Conservation (phyloP, 2,113 vertebrate species). For the Phalacrocorax brasilianus region DNA sequence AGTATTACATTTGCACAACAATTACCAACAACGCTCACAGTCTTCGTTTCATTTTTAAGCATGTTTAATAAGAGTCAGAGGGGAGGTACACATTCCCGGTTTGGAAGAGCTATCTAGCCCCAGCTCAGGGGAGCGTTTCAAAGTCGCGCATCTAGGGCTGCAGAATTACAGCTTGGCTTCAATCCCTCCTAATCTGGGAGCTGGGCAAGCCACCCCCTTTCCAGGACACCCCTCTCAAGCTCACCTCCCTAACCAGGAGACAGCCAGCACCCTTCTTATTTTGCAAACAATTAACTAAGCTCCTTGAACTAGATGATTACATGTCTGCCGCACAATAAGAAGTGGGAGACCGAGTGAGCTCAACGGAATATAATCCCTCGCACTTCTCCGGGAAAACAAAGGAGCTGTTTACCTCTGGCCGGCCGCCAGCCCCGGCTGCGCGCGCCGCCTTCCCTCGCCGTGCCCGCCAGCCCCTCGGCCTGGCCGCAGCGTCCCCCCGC, state of each 20-base stretch:
- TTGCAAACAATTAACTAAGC: conserved; percentile 8
- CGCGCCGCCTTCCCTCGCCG: background rate
- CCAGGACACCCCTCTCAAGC: background rate
- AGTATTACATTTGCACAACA: conserved; percentile 59
- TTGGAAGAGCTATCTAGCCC: background rate
- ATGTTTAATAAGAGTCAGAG: conserved; percentile 17
- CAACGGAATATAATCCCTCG: background rate
- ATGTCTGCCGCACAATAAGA: background rate
- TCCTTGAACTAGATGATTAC: background rate
- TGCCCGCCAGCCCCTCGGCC: background rate
- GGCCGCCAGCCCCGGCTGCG: background rate
- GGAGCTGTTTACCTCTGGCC: conserved; percentile 13
- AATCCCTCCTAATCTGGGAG: background rate
- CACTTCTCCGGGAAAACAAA: conserved; percentile 7
- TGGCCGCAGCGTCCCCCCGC: background rate
- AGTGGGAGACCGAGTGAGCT: background rate
- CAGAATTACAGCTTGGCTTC: background rate
- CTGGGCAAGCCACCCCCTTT: background rate
- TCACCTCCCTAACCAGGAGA: background rate
- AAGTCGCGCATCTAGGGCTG: background rate
- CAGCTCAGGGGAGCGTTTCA: background rate
- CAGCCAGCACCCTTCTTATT: background rate
- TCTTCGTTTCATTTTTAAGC: conserved; percentile 28
- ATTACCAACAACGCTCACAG: background rate
- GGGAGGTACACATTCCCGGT: background rate